Percentiles rank a stretch among this genome's conserved stretches.
These are phyloP conservation scores for Sminthurides bifidus DNA, from an alignment of 1,140 invertebrate genomes.

Conservation along the genomic window DNA sequence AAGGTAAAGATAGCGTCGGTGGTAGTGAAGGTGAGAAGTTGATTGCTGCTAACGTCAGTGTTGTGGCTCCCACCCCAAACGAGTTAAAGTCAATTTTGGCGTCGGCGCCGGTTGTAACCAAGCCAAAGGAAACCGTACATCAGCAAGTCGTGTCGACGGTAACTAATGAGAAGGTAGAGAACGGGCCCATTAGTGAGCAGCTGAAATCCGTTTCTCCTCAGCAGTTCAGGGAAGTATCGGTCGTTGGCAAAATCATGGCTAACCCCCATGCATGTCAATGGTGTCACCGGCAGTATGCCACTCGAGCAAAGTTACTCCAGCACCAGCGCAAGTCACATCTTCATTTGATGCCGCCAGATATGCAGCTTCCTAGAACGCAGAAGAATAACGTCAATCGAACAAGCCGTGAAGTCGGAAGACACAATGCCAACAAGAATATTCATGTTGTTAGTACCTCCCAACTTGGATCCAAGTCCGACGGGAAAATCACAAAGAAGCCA, in stretches of 20 bases:
- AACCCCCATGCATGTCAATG: conserved; percentile 61
- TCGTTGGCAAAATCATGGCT: conserved; percentile 57
- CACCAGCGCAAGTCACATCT: conserved; percentile 67
- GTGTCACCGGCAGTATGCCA: conserved; percentile 75
- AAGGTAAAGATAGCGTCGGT: conserved; percentile 35
- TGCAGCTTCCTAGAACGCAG: conserved; percentile 32
- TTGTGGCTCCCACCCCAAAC: too few relatives aligned
- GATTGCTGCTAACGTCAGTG: conserved; percentile 8
- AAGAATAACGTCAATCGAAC: conserved; percentile 32
- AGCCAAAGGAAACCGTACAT: background rate
- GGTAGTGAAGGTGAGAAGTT: conserved; percentile 1
- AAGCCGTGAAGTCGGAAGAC: background rate
- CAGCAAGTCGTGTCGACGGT: too few relatives aligned
- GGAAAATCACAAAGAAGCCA: conserved; percentile 2
- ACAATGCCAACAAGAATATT: background rate
- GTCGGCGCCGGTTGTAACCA: background rate
- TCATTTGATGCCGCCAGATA: conserved; percentile 37
- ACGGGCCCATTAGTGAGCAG: conserved; percentile 40
- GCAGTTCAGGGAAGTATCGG: conserved; percentile 35
- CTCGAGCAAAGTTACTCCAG: conserved; percentile 65
- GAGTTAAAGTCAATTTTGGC: too few relatives aligned
- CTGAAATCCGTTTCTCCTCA: conserved; percentile 36
- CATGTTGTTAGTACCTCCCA: background rate
- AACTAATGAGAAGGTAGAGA: conserved; percentile 16
- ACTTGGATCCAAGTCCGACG: background rate